A percentile compares a stretch with the other conserved stretches of the same genome.
Conservation (phyloP, 2,797 vertebrate genomes). For the Anisognathus igniventris region DNA sequence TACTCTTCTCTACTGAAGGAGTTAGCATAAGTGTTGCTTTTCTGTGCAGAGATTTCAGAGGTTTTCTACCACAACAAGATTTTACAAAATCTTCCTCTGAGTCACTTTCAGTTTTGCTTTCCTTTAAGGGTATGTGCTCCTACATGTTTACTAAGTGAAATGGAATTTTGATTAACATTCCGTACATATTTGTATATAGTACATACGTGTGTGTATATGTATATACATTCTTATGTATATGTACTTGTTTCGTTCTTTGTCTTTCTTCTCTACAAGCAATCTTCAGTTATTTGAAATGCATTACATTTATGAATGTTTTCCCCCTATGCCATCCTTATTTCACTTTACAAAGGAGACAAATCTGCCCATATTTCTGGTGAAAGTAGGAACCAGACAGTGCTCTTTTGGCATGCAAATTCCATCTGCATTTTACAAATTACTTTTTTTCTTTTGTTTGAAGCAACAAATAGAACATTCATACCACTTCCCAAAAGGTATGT, state of each 20-base stretch:
- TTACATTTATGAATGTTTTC: neutral
- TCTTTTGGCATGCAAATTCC: neutral
- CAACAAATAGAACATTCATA: neutral
- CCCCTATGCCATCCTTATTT: neutral
- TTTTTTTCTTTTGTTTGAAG: neutral
- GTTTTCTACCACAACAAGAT: neutral
- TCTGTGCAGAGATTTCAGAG: neutral
- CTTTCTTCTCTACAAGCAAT: neutral
- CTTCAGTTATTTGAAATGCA: neutral
- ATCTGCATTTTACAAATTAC: neutral
- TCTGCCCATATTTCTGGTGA: neutral
- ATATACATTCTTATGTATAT: neutral
- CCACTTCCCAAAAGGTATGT: neutral
- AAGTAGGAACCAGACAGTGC: neutral
- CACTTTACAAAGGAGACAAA: neutral
- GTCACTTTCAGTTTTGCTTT: neutral
- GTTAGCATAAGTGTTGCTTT: neutral
- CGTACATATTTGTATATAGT: neutral
- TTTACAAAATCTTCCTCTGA: neutral
- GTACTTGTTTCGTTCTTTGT: neutral
- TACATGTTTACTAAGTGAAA: neutral
- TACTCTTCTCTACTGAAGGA: neutral
- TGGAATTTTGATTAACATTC: neutral
- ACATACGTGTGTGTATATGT: rapidly evolving
- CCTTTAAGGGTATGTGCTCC: neutral